Evolutionary conservation across 2,797 vertebrate genomes (phyloP), one percentile per base, ranked within the genome.

Genomic region (Urosaurus nigricauda): DNA sequence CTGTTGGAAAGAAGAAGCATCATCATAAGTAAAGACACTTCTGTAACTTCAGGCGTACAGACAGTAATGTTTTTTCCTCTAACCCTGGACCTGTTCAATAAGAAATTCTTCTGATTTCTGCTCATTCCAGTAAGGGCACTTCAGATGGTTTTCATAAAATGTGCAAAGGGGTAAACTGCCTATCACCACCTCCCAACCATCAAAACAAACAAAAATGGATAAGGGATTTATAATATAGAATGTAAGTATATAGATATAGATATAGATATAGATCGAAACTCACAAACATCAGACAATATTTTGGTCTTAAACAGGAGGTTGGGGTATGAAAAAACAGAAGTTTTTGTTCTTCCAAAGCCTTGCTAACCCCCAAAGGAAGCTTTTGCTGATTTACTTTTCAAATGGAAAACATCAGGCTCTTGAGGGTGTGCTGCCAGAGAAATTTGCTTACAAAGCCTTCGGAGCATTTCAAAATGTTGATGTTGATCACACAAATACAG

Each of bases 381-480:
- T 91, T 70, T 94, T 88, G 79, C 37, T 88, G 88, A 94, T 94
- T 91, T 87, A 90, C 84, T 93, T 93, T 93, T 82, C 87, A 94
- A 95, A 95, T 93, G 83, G 92, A 94, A 96, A 96, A 92, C 94
- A 95, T 37, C 13, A 16, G 19, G 81, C 91, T 93, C 90, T 94
- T 88, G 92, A 91, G 56, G n/a, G 40, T 92, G 47, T 5, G 63
- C 81, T 91, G 87, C 83, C 95, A 96, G 94, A 95, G 29, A 74
- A 90, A 65, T 93, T 96, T 96, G 60, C 95, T 95, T 95, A 93
- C 87, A 92, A 94, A 94, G 88, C 93, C 85, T 94, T 92, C n/a
- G 71, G 88, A 94, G 53, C 47, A 74, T 90, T 93, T 95, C 73
- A 93, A 43, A 93, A 93, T 84, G 83, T 84, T 91, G 87, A 75